Evolutionary conservation across 2,113 vertebrate species (phyloP).

Genomic region (Catharus bicknelli): DNA sequence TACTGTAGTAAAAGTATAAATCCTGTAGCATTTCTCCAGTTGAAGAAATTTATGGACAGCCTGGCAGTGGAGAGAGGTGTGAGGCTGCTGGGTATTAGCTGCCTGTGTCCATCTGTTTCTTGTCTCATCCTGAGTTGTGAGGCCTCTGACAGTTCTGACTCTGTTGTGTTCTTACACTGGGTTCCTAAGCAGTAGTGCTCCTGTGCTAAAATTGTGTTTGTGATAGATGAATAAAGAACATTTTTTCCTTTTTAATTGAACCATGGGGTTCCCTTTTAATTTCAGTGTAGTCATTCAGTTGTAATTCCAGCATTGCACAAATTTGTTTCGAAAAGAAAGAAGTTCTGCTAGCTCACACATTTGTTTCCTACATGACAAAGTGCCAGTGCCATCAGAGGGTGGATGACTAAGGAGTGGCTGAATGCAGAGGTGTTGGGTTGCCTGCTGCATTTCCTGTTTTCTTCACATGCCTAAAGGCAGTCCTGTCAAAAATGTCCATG

Average conservation of each 20-base stretch:
- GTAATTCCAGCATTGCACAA: not conserved
- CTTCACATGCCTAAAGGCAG: not conserved
- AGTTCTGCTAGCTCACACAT: not conserved
- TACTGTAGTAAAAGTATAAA: not conserved
- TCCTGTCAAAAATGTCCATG: not conserved
- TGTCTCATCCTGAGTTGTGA: not conserved
- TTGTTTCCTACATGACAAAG: not conserved
- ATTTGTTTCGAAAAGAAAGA: not conserved
- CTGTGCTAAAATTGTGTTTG: not conserved
- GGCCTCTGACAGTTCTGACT: not conserved
- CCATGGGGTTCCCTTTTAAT: not conserved
- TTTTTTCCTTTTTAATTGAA: not conserved
- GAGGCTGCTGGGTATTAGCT: not conserved
- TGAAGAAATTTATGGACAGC: not conserved
- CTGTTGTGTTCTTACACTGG: not conserved
- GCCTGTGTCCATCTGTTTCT: not conserved
- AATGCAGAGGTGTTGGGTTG: not conserved
- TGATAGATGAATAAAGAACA: not conserved
- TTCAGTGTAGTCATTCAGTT: not conserved
- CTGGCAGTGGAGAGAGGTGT: not conserved
- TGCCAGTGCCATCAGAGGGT: not conserved
- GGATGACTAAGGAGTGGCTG: not conserved
- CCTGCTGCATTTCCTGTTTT: not conserved
- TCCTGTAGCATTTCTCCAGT: not conserved
- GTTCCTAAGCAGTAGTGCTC: not conserved